phyloP scores from a whole-genome alignment of 1,140 invertebrate genomes.

The Pseudomyrmex cubaensis region DNA sequence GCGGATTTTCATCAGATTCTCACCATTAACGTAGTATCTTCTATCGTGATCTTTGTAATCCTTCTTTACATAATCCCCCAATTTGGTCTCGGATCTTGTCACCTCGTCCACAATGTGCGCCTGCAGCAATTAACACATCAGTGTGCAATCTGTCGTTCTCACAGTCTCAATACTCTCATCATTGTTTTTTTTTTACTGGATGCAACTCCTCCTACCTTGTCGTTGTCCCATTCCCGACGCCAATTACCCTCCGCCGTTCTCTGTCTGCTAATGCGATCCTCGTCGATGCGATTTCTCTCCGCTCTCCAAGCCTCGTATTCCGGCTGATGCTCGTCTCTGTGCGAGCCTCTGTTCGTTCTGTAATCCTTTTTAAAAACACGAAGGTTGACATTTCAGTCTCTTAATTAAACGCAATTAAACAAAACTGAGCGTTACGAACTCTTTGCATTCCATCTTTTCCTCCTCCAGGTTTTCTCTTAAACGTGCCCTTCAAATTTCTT shows the following conservation, averaged over 20 bases:
- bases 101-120: slow-evolving; percentile 74
- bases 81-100: slow-evolving; percentile 61
- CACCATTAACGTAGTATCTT: slow-evolving; percentile 72
- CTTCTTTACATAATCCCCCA: slow-evolving; percentile 71
- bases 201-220: slow-evolving; percentile 78
- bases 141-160: background rate
- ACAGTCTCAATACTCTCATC: background rate
- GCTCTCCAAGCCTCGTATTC: slow-evolving; percentile 85
- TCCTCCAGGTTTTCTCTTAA: slow-evolving; percentile 74
- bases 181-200: background rate
- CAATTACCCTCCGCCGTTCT: slow-evolving; percentile 84
- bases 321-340: slow-evolving; percentile 76
- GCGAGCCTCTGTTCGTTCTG: slow-evolving; percentile 53
- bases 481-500: slow-evolving; percentile 66
- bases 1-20: slow-evolving; percentile 14
- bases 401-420: too few species aligned
- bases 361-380: slow-evolving; percentile 71
- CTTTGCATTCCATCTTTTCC: slow-evolving; percentile 76
- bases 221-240: slow-evolving; percentile 85
- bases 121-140: slow-evolving; percentile 63
- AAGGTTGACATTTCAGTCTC: too few species aligned
- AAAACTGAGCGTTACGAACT: slow-evolving; percentile 21
- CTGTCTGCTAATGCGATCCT: slow-evolving; percentile 84
- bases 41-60: slow-evolving; percentile 78
- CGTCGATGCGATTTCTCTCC: slow-evolving; percentile 84